These are phyloP conservation scores for Cossypha dichroa DNA, from an alignment of 2,797 vertebrate genomes.

Conservation along the genomic window DNA sequence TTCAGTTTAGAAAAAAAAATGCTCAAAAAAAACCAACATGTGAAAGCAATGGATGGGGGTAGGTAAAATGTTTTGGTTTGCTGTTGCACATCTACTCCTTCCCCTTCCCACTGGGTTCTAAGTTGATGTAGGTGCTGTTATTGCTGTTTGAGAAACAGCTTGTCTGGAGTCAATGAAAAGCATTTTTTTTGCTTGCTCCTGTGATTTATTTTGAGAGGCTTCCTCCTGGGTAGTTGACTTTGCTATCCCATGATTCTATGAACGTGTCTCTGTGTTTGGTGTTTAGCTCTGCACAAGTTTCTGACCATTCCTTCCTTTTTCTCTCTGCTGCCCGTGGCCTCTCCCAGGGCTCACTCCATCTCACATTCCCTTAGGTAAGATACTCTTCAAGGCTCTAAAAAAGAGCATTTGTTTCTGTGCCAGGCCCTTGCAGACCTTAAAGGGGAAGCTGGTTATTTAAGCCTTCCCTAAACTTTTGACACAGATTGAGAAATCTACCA, in stretches of 20 bases:
- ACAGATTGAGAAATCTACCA: neutral
- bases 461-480: neutral
- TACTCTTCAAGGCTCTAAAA: neutral
- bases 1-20: neutral
- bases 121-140: neutral
- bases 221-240: neutral
- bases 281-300: neutral
- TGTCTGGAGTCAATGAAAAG: neutral
- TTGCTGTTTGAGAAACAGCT: neutral
- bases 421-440: neutral
- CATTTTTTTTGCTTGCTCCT: neutral
- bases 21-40: rapidly evolving
- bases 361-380: constrained; percentile 98
- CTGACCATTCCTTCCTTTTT: constrained; percentile 60
- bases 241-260: neutral
- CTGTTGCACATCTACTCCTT: neutral
- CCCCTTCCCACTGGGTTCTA: neutral
- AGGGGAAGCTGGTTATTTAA: neutral
- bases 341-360: constrained; percentile 92
- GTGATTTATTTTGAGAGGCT: neutral
- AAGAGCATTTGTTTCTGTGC: neutral
- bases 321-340: constrained; percentile 78
- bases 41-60: neutral
- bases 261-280: rapidly evolving
- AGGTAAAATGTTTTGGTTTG: neutral